Evolutionary conservation across 2,888 invertebrate species (phyloP), one percentile per base, ranked within the genome.

Genomic region (Drosophila multiciliata): DNA sequence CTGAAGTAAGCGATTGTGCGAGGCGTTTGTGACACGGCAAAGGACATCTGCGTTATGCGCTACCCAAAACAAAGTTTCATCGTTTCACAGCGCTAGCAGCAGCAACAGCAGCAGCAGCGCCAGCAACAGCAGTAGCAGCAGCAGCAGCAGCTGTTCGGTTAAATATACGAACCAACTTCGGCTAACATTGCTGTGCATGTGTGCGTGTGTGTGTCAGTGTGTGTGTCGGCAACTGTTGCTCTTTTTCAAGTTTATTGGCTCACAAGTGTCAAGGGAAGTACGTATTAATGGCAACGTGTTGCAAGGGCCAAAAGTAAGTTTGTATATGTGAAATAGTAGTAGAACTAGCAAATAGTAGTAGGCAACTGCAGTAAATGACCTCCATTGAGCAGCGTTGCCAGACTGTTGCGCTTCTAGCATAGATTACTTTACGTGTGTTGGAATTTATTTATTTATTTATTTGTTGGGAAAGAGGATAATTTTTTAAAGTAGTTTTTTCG

Each of bases 191-290:
- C 8, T 61, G 32, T 55, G 23, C n/a, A 4, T 48, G n/a, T 55
- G 5, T 59, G 17, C 12, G 49, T 26, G n/a, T 42, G 23, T 42
- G 32, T 38, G 17, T 49, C 71, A 45, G 62, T 50, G 65, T 65
- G 60, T 72, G 65, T 62, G 48, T 78, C 81, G 83, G 90, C 91
- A 91, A 91, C 91, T 91, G 91, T 91, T 91, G 91, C 91, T 91
- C 91, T 87, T 90, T 91, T 86, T 86, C 86, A 86, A 91, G 90
- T 91, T 90, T 87, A 89, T 86, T 89, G 90, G 87, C 89, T 91
- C 89, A 80, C 83, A 84, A 87, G 89, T 87, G 89, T 83, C 88
- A 88, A 84, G 83, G 87, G 83, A 84, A 83, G 83, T 73, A 85
- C 73, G 85, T 87, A 89, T 77, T 89, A 89, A 87, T 87, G 87